Evolutionary conservation across 2,113 vertebrate genomes (phyloP).

Genomic region (Vombatus ursinus): DNA sequence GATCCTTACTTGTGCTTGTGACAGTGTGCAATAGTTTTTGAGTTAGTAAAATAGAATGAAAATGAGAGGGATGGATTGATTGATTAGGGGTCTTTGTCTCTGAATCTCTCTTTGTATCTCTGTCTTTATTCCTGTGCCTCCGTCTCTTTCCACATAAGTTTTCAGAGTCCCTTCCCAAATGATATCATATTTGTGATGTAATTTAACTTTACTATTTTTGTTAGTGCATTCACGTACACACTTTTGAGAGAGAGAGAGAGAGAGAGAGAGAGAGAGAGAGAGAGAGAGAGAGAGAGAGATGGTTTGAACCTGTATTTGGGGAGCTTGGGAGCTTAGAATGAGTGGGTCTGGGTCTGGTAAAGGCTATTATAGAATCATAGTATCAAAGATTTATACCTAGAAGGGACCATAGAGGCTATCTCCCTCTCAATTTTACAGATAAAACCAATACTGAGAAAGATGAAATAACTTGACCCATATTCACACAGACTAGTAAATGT

Average conservation of each 20-base stretch:
- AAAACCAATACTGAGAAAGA: neutral
- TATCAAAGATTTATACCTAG: neutral
- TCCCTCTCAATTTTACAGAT: neutral
- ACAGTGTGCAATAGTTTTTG: neutral
- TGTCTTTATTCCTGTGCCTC: neutral
- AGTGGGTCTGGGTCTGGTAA: neutral
- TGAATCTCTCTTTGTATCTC: neutral
- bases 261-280: no score
- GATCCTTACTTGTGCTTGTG: neutral
- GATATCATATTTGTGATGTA: neutral
- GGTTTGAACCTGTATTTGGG: no score
- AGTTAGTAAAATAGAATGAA: neutral
- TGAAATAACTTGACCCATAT: neutral
- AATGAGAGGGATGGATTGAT: neutral
- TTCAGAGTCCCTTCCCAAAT: neutral
- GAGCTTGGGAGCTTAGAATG: neutral
- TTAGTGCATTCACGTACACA: no score
- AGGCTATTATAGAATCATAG: neutral
- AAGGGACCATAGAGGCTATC: neutral
- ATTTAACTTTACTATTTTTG: neutral
- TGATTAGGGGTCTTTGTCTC: neutral
- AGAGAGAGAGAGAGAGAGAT: no score
- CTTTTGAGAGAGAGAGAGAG: no score
- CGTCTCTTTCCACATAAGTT: neutral
- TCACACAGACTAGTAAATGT: neutral